A percentile compares a stretch with the other conserved stretches of the same genome.
Evolutionary conservation across 2,888 invertebrate genomes (phyloP).

Genomic region (Cataglyphis altisquamis): DNA sequence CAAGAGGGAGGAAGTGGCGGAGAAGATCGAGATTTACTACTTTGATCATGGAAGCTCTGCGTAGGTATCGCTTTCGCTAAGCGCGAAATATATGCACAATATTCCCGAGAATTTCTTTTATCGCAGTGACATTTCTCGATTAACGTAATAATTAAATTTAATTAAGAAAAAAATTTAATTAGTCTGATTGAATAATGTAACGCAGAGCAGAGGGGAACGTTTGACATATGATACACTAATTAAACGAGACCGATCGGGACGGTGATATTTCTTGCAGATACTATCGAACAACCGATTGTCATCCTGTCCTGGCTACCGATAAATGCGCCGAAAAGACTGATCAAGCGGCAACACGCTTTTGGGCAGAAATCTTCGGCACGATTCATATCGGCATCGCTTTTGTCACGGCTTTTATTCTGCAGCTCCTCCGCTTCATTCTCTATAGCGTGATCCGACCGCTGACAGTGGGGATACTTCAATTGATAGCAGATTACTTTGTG

Average conservation of each 20-base stretch:
- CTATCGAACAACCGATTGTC: slow-evolving; percentile 89
- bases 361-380: slow-evolving; percentile 90
- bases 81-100: not conserved
- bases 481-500: slow-evolving; percentile 90
- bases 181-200: not conserved
- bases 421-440: slow-evolving; percentile 88
- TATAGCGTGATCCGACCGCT: slow-evolving; percentile 88
- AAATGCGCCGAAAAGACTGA: slow-evolving; percentile 88
- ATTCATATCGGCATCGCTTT: slow-evolving; percentile 89
- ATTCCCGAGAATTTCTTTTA: not conserved
- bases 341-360: slow-evolving; percentile 88
- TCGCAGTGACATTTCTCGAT: not conserved
- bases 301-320: slow-evolving; percentile 88
- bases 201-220: not conserved
- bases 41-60: slow-evolving; percentile 90
- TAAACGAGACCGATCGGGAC: not conserved
- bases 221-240: not conserved
- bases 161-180: not conserved
- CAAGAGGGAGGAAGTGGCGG: slow-evolving; percentile 71
- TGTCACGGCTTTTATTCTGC: slow-evolving; percentile 88
- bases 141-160: not conserved
- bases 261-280: slow-evolving; percentile 84
- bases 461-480: slow-evolving; percentile 88
- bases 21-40: slow-evolving; percentile 89
- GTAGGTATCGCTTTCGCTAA: slow-evolving; percentile 80